These are phyloP conservation scores for Scatophagus argus DNA, from an alignment of 2,113 vertebrate species.

Conservation along the genomic window DNA sequence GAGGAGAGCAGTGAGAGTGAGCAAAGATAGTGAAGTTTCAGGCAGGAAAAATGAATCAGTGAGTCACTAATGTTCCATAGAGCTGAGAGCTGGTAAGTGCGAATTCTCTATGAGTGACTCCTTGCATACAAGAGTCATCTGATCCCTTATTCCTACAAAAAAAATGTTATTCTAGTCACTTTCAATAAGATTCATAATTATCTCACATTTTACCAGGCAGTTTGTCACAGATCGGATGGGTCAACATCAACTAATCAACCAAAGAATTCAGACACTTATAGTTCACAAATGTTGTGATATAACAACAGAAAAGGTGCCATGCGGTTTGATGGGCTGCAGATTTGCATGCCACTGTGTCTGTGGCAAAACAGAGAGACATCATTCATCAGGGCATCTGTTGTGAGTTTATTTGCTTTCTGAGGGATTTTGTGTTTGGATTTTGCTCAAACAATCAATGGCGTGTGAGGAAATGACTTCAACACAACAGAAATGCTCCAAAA, in stretches of 20 bases:
- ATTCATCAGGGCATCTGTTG: constrained; percentile 64
- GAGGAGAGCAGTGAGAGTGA: neutral
- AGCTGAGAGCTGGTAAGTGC: neutral
- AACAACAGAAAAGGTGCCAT: neutral
- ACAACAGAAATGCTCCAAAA: constrained; percentile 36
- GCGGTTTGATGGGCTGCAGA: neutral
- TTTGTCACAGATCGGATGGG: neutral
- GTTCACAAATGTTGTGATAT: neutral
- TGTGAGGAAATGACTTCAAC: constrained; percentile 22
- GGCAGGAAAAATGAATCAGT: too few species aligned
- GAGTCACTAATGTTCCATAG: too few species aligned
- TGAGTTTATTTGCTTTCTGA: constrained; percentile 66
- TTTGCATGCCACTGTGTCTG: constrained; percentile 17
- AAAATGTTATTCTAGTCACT: neutral
- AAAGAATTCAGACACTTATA: neutral
- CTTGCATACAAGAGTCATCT: neutral
- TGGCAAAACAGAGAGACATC: constrained; percentile 33
- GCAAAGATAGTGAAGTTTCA: too few species aligned
- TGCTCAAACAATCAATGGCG: constrained; percentile 19
- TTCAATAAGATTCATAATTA: neutral
- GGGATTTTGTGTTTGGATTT: constrained; percentile 47
- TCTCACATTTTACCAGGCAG: neutral
- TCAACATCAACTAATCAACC: neutral
- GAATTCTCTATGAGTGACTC: too few species aligned
- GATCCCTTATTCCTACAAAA: neutral